Base-by-base conservation (phyloP, 2,888 invertebrate species). In the Conops quadrifasciatus region DNA sequence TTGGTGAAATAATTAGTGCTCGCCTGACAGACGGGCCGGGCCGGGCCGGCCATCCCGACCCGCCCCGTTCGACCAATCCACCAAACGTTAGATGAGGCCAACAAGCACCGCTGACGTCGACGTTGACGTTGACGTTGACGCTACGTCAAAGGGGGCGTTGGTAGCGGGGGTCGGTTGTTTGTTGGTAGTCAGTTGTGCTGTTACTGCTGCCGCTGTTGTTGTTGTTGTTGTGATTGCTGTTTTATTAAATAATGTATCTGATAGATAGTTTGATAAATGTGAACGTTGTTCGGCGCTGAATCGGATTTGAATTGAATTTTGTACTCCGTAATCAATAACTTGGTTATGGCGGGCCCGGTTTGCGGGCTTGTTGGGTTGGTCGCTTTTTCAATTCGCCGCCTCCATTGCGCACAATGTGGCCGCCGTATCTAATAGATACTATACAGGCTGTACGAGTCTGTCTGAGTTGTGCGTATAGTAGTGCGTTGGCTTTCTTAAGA, bases 311-410 rank as follows among this genome's bases (percentile, higher is more conserved):
- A 45, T 67, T 53, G 21, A 66, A 36, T 66, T 53, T 36, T 60
- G 68, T 63, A 70, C 62, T 68, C 66, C 72, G 68, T 66, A 74
- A 74, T 74, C 73, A 71, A 74, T 72, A 74, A 74, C 68, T 74
- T 67, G 72, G 65, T 65, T n/a, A n/a, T n/a, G n/a, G n/a, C n/a
- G n/a, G 70, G 43, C 70, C 71, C 67, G 65, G n/a, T 63, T 62
- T 56, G 26, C 56, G 13, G 7, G 28, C 56, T 24, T 19, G 24
- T 24, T 2, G 1, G n/a, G 24, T 56, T 26, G 15, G 24, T 56
- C 21, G 24, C 21, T 59, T 30, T 2, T 15, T 16, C 59, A 24
- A 59, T 30, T 49, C 19, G 28, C 30, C 30, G 59, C 59, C 2
- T 30, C 43, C 63, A 47, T 63, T 63, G 63, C 63, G 63, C 43